Evolutionary conservation across 2,113 vertebrate species (phyloP).

Genomic region (Zosterops lateralis): DNA sequence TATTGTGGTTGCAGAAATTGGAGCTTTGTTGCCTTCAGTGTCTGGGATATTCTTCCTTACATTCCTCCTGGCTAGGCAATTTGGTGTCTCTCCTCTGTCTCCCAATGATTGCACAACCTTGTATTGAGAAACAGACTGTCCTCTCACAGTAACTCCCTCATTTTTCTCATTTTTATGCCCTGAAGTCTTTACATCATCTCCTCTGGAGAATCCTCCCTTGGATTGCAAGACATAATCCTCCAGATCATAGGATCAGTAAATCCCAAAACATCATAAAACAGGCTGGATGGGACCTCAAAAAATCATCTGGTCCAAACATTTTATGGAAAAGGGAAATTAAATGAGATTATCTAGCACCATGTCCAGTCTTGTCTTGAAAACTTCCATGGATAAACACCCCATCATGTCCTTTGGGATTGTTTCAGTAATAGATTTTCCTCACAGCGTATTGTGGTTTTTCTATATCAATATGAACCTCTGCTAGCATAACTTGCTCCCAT

Average conservation of each 20-base stretch:
- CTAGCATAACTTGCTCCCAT: neutral
- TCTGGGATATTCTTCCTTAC: neutral
- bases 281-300: neutral
- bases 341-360: neutral
- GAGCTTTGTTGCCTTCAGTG: neutral
- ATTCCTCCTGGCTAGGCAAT: neutral
- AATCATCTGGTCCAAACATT: neutral
- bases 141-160: neutral
- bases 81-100: neutral
- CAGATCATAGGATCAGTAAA: neutral
- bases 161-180: neutral
- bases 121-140: neutral
- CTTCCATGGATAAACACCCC: neutral
- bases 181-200: neutral
- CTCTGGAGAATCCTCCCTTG: neutral
- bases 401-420: fast-evolving
- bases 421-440: neutral
- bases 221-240: neutral
- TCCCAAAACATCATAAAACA: neutral
- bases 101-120: fast-evolving
- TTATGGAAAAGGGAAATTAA: neutral
- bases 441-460: neutral
- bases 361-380: neutral
- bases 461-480: neutral
- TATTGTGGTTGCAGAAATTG: neutral